Evolutionary conservation across 2,113 vertebrate genomes (phyloP).

Genomic region (Capreolus pygargus): DNA sequence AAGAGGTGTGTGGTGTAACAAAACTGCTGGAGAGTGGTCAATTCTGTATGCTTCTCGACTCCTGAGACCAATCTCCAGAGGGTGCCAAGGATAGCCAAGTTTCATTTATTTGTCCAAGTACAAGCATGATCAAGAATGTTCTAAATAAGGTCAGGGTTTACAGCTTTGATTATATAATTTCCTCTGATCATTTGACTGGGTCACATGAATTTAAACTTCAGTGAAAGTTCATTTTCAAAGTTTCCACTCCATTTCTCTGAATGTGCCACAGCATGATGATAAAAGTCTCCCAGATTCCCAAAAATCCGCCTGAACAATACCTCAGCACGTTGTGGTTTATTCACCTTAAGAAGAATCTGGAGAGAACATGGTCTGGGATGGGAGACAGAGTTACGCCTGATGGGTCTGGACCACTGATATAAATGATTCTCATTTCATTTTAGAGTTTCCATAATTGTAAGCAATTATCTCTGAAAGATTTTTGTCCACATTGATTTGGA

Average conservation of each 20-base stretch:
- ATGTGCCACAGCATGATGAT: background rate
- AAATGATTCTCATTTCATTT: background rate
- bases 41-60: background rate
- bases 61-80: background rate
- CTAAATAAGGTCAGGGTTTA: background rate
- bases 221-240: background rate
- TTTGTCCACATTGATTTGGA: constrained; percentile 83
- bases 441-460: constrained; percentile 78
- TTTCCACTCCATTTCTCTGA: background rate
- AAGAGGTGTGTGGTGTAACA: background rate
- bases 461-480: constrained; percentile 79
- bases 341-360: constrained; percentile 17
- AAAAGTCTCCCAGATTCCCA: background rate
- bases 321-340: background rate
- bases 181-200: background rate
- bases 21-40: background rate
- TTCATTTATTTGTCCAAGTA: constrained; percentile 10
- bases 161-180: background rate
- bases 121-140: background rate
- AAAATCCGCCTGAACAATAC: background rate
- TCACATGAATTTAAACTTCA: background rate
- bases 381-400: background rate
- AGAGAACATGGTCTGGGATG: background rate
- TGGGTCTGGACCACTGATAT: background rate
- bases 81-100: background rate